Evolutionary conservation across 2,888 invertebrate genomes (phyloP).

Genomic region (Platycnemis pennipes): DNA sequence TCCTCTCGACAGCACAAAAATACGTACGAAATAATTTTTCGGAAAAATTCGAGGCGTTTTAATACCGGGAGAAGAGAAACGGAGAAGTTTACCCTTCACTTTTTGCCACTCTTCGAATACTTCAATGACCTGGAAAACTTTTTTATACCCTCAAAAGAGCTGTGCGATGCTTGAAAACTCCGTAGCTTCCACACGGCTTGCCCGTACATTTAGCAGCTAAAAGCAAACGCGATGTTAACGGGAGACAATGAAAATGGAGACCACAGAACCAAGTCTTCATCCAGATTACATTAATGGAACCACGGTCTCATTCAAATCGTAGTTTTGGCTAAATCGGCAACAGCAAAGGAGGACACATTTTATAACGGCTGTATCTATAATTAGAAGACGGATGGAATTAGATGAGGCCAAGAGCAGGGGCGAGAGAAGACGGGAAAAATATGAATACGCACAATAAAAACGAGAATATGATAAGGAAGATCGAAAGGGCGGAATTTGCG

Average conservation of each 20-base stretch:
- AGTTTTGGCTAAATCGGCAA: neutral
- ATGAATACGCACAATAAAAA: neutral
- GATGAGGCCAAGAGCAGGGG: neutral
- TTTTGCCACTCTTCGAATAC: neutral
- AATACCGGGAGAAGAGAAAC: neutral
- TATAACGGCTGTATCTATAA: neutral
- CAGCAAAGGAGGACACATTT: neutral
- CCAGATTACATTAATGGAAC: neutral
- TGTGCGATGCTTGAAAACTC: neutral
- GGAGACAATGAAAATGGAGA: neutral
- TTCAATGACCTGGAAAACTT: neutral
- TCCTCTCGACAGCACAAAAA: neutral
- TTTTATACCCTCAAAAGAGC: neutral
- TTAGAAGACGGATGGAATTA: neutral
- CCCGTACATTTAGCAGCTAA: neutral
- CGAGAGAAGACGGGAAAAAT: neutral
- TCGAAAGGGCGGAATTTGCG: too few species aligned
- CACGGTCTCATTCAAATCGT: neutral
- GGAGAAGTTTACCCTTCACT: neutral
- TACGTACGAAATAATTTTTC: neutral
- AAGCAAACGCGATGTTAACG: neutral
- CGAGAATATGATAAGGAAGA: neutral
- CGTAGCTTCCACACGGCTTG: neutral
- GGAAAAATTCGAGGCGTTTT: neutral
- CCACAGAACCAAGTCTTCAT: neutral